Conservation (phyloP, 2,113 vertebrate species). For the Mustelus asterias region DNA sequence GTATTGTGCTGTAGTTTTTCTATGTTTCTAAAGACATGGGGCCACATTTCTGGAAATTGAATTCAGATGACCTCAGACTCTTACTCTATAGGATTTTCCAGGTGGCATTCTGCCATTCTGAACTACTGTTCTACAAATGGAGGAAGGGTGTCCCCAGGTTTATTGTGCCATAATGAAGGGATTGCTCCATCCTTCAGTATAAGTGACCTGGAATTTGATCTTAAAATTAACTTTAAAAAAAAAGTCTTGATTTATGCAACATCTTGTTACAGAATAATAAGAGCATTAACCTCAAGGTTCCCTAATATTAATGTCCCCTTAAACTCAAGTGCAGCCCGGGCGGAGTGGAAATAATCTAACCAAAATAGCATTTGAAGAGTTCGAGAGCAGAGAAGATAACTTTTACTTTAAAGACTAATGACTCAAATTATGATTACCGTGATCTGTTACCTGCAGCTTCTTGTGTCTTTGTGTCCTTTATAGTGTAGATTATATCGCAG, state of each 20-base stretch:
- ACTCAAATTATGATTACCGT: neutral
- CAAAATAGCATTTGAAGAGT: neutral
- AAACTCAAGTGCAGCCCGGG: neutral
- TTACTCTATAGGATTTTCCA: neutral
- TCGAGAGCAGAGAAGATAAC: neutral
- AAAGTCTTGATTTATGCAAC: neutral
- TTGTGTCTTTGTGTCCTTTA: neutral
- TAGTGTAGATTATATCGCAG: neutral
- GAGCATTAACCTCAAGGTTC: neutral
- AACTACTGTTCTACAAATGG: neutral
- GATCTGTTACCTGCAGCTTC: neutral
- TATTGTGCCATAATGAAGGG: neutral
- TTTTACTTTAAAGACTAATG: conserved; percentile 4
- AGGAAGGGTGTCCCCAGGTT: neutral
- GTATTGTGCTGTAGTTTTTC: no score
- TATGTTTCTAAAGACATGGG: no score
- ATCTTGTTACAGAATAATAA: neutral
- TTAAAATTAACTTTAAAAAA: neutral
- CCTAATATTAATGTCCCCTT: neutral
- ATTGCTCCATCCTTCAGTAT: neutral
- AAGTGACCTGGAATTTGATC: neutral
- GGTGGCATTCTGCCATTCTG: neutral
- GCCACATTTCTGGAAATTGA: neutral
- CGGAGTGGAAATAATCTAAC: neutral
- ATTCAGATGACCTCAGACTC: neutral